These are phyloP conservation scores for Proisotoma minuta DNA, from an alignment of 2,888 invertebrate species.

Conservation along the genomic window DNA sequence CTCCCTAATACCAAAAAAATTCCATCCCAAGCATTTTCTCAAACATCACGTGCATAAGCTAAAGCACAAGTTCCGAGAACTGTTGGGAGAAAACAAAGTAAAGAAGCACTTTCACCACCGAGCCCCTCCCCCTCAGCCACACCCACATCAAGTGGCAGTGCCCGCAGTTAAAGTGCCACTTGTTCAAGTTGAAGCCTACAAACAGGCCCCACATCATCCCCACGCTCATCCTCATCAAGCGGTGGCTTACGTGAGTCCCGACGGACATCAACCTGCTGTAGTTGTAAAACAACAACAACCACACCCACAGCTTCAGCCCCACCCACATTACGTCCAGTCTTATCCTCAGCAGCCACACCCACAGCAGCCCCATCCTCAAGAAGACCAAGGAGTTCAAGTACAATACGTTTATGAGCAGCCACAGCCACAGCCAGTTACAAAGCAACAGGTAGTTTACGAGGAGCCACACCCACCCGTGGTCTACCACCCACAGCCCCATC, in stretches of 20 bases:
- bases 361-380: constrained; percentile 6
- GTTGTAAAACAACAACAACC: constrained; percentile 5
- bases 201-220: background rate
- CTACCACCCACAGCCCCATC: background rate
- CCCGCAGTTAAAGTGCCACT: constrained; percentile 10
- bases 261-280: constrained; percentile 9
- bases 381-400: too few species aligned
- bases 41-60: constrained; percentile 22
- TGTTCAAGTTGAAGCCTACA: constrained; percentile 12
- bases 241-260: constrained; percentile 2
- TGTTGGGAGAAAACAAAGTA: constrained; percentile 17
- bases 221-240: background rate
- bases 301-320: background rate
- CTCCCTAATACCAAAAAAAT: constrained; percentile 7
- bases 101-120: background rate
- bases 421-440: background rate
- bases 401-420: background rate
- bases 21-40: constrained; percentile 18
- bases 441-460: background rate
- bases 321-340: background rate
- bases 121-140: constrained; percentile 4
- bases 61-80: constrained; percentile 19
- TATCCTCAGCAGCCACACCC: constrained; percentile 15
- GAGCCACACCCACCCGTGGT: too few species aligned
- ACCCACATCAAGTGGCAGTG: constrained; percentile 4